Conservation (phyloP, 2,888 invertebrate genomes). For the Rhyacophila evoluta region DNA sequence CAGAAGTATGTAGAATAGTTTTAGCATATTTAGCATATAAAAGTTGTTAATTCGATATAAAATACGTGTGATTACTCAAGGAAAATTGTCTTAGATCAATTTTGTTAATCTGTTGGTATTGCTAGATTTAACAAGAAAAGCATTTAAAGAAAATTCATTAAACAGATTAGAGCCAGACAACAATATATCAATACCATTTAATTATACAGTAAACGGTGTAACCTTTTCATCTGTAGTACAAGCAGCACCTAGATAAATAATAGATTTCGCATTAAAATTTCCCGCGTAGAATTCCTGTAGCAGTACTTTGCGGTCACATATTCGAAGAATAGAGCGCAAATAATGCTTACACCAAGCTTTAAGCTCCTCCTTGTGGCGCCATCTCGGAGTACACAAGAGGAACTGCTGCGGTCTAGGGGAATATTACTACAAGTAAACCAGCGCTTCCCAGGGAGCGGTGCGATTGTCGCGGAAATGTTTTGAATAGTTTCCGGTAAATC, state of each 20-base stretch:
- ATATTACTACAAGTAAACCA: slow-evolving; percentile 45
- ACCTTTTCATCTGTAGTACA: not conserved
- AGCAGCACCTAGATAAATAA: slow-evolving; percentile 45
- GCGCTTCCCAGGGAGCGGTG: not conserved
- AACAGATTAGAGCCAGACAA: not conserved
- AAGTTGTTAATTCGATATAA: no score
- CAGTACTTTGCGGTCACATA: slow-evolving; percentile 50
- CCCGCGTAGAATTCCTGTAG: slow-evolving; percentile 43
- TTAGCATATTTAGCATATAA: no score
- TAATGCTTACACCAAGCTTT: slow-evolving; percentile 43
- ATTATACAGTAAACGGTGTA: slow-evolving; percentile 1
- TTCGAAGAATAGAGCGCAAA: slow-evolving; percentile 51
- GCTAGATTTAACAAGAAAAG: not conserved
- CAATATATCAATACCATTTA: not conserved
- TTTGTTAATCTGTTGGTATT: no score
- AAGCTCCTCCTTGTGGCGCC: slow-evolving; percentile 41
- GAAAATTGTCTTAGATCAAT: no score
- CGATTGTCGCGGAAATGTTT: not conserved
- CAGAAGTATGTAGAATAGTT: no score
- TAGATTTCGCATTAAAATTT: slow-evolving; percentile 54
- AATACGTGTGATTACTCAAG: no score
- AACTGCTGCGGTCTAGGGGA: slow-evolving; percentile 45
- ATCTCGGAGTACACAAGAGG: slow-evolving; percentile 34
- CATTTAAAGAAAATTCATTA: not conserved
- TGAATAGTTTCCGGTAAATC: no score